phyloP scores from a whole-genome alignment of 1,140 invertebrate genomes.

The Drosophila albomicans region DNA sequence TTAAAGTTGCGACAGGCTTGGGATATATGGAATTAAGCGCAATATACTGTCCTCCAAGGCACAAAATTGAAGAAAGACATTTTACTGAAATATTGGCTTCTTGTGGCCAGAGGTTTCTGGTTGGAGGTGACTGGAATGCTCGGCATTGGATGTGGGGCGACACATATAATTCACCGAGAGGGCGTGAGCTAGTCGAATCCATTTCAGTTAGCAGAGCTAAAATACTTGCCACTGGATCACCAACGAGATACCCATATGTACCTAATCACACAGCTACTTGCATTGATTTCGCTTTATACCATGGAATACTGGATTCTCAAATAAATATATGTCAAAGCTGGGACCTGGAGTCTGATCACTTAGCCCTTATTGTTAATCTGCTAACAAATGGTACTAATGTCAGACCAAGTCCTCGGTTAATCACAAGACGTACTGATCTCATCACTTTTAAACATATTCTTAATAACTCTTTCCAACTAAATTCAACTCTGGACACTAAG shows the following conservation, averaged over 20 bases:
- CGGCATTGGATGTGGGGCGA: not conserved
- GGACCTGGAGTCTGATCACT: not conserved
- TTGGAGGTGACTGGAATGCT: conserved; percentile 1
- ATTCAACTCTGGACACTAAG: conserved; percentile 11
- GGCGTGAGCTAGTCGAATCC: too few relatives aligned
- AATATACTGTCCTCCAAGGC: not conserved
- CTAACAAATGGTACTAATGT: not conserved
- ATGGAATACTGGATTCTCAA: not conserved
- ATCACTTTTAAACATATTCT: not conserved
- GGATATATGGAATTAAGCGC: not conserved
- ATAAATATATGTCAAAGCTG: conserved; percentile 2
- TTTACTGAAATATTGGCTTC: not conserved
- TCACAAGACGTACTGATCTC: conserved; percentile 21
- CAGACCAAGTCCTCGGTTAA: conserved; percentile 10
- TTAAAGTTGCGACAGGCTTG: not conserved
- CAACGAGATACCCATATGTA: too few relatives aligned
- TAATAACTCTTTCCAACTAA: conserved; percentile 16
- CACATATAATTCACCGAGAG: not conserved
- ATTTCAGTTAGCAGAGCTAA: too few relatives aligned
- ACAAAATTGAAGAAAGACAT: not conserved
- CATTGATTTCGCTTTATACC: not conserved
- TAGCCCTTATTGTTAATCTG: not conserved
- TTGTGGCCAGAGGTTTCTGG: not conserved
- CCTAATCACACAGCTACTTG: too few relatives aligned
- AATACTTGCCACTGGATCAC: too few relatives aligned